Evolutionary conservation across 1,140 invertebrate genomes (phyloP).

Genomic region (Pachyrhynchus sulphureomaculatus): DNA sequence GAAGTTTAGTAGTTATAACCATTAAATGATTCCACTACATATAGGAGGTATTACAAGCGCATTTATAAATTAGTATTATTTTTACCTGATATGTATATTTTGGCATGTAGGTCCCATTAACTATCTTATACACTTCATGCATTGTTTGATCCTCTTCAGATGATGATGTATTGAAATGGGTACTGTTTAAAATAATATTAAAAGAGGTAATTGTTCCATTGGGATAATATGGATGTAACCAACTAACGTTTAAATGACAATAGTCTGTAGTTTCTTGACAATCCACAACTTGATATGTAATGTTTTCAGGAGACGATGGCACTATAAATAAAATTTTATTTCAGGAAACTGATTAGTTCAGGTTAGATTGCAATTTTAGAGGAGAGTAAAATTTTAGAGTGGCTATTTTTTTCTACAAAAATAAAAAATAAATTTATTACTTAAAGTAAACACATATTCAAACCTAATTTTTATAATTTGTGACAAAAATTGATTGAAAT

Average conservation of each 20-base stretch:
- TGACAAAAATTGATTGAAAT: too few species aligned
- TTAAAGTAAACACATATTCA: too few species aligned
- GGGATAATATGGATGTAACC: conserved; percentile 39
- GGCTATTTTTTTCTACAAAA: too few species aligned
- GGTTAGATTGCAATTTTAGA: not conserved
- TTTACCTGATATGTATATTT: conserved; percentile 40
- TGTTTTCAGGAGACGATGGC: conserved; percentile 36
- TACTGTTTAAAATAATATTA: conserved; percentile 40
- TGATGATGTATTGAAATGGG: conserved; percentile 21
- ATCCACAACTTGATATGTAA: conserved; percentile 39
- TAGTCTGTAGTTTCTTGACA: conserved; percentile 34
- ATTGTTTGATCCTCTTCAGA: conserved; percentile 28
- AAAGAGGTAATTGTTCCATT: conserved; percentile 40
- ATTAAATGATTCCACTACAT: too few species aligned
- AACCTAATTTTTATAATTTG: too few species aligned
- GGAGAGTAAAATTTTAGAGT: too few species aligned
- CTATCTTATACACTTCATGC: conserved; percentile 34
- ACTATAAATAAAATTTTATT: too few species aligned
- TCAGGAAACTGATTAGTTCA: too few species aligned
- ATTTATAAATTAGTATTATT: too few species aligned
- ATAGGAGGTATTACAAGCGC: too few species aligned
- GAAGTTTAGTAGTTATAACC: too few species aligned
- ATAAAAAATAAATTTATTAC: too few species aligned
- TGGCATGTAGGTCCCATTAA: conserved; percentile 30
- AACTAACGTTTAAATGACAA: conserved; percentile 40